These are phyloP conservation scores for Phodopus roborovskii DNA, from an alignment of 2,113 vertebrate species.

Conservation along the genomic window DNA sequence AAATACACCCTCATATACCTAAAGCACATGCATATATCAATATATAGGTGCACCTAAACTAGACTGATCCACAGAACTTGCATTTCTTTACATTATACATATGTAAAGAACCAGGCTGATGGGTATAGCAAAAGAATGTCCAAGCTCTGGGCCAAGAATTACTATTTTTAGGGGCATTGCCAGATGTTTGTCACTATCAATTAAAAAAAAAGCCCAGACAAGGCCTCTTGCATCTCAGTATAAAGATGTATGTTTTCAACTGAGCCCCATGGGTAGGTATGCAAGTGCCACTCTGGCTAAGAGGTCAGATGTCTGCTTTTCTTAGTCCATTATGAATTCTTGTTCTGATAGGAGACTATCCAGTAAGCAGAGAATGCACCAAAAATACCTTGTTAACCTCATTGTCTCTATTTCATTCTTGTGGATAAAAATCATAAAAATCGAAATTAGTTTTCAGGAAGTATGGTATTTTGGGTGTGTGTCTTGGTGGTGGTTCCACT, in stretches of 20 bases:
- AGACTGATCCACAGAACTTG: neutral
- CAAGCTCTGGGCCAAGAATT: neutral
- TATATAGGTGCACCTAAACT: neutral
- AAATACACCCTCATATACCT: neutral
- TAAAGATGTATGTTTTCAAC: neutral
- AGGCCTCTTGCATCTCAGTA: neutral
- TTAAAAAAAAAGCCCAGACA: neutral
- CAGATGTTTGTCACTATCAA: neutral
- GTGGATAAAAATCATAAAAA: neutral
- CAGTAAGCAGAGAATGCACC: slow-evolving; percentile 12
- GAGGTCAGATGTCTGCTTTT: neutral
- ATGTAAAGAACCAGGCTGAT: neutral
- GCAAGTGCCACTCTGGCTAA: neutral
- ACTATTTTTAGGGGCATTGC: neutral
- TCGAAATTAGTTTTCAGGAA: neutral
- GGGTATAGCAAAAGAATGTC: neutral
- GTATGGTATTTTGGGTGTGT: neutral
- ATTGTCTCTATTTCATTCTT: neutral
- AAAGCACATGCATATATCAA: neutral
- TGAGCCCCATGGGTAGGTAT: neutral
- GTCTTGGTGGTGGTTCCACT: neutral
- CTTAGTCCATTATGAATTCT: slow-evolving; percentile 25
- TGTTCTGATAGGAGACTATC: slow-evolving; percentile 12
- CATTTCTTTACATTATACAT: neutral
- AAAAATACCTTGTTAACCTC: neutral